A percentile compares a stretch with the other conserved stretches of the same genome.
phyloP scores from a whole-genome alignment of 2,888 invertebrate species.

The Diarsia rubi region DNA sequence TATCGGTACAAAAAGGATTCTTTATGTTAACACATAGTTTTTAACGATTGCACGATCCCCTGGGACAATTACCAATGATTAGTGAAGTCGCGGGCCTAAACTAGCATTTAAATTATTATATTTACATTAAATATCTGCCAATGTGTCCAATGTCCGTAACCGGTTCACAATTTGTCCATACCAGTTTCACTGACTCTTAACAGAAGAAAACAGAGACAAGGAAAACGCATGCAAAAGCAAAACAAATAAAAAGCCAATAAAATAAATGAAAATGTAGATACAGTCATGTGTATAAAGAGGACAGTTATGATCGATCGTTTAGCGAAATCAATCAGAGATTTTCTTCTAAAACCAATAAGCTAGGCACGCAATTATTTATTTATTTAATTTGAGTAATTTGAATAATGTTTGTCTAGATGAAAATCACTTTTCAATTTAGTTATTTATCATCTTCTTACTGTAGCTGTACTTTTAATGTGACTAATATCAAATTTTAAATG shows the following conservation, averaged over 20 bases:
- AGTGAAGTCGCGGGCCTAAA: background rate
- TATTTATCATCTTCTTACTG: background rate
- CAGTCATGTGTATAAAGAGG: background rate
- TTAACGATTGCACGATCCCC: too few relatives aligned
- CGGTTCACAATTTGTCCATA: background rate
- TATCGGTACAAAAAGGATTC: too few relatives aligned
- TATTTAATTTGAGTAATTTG: too few relatives aligned
- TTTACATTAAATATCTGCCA: too few relatives aligned
- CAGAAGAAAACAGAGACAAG: constrained; percentile 19
- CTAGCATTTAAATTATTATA: background rate
- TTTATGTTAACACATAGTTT: too few relatives aligned
- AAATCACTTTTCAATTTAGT: background rate
- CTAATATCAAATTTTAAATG: too few relatives aligned
- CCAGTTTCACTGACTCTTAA: background rate
- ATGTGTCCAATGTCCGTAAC: background rate
- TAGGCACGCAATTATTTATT: too few relatives aligned
- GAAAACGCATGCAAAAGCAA: constrained; percentile 37
- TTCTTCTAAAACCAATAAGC: background rate
- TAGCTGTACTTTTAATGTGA: background rate
- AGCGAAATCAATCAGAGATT: background rate
- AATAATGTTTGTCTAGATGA: too few relatives aligned
- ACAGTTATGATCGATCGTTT: background rate
- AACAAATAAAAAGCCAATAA: constrained; percentile 6
- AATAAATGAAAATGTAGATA: background rate
- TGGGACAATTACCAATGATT: background rate